Evolutionary conservation across 2,113 vertebrate species (phyloP).

Genomic region (Bufo bufo): DNA sequence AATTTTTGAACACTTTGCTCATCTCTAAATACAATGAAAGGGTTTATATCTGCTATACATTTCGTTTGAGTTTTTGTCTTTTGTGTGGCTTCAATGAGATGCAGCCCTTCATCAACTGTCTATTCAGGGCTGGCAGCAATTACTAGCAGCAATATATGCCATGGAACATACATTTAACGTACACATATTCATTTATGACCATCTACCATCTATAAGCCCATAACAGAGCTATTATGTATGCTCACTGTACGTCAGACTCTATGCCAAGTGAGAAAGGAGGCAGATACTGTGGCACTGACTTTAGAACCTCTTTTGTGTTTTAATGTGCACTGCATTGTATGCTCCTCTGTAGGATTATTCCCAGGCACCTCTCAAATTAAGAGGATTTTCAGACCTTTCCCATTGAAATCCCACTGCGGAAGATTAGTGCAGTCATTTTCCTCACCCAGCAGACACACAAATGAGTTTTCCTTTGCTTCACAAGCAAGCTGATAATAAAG

Average conservation of each 20-base stretch:
- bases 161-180: no score
- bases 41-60: no score
- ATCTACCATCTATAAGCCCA: background rate
- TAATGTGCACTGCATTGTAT: background rate
- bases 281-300: background rate
- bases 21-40: no score
- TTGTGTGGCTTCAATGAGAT: no score
- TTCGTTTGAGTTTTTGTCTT: no score
- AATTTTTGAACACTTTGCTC: no score
- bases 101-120: no score
- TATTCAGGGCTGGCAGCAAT: no score
- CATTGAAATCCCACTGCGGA: background rate
- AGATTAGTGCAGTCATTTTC: background rate
- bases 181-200: no score
- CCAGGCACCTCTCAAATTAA: background rate
- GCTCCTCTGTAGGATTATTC: background rate
- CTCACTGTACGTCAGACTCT: background rate
- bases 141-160: no score
- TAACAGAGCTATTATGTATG: background rate
- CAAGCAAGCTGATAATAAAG: background rate
- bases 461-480: background rate
- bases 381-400: slow-evolving; percentile 14
- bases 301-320: background rate
- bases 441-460: background rate
- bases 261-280: background rate